Evolutionary conservation across 2,797 vertebrate genomes (phyloP).

Genomic region (Periparus ater): DNA sequence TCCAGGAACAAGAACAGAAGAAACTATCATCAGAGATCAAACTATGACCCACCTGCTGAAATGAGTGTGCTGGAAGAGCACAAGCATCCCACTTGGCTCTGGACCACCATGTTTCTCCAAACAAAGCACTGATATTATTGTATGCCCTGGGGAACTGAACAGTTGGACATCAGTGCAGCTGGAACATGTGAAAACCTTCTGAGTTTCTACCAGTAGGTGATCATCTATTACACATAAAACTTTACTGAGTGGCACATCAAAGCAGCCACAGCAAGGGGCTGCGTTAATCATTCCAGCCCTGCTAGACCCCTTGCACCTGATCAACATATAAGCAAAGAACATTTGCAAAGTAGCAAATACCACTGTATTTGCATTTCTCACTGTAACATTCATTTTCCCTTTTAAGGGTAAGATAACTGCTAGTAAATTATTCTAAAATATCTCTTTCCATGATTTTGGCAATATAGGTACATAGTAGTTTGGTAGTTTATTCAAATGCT

Average conservation of each 20-base stretch:
- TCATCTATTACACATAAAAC: background rate
- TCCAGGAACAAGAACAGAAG: background rate
- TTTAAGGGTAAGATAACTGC: background rate
- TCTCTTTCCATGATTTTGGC: background rate
- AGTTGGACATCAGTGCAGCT: background rate
- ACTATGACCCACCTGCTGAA: background rate
- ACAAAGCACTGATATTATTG: fast-evolving
- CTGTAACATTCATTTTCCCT: background rate
- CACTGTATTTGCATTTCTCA: background rate
- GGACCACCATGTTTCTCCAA: background rate
- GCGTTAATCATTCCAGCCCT: background rate
- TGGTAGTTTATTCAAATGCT: background rate
- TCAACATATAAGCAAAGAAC: background rate
- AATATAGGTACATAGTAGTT: background rate
- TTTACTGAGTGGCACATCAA: background rate
- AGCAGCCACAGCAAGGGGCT: background rate
- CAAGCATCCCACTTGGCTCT: background rate
- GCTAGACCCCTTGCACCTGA: background rate
- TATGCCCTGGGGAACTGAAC: background rate
- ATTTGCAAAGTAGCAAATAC: background rate
- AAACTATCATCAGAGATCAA: background rate
- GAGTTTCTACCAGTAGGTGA: background rate
- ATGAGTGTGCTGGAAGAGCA: background rate
- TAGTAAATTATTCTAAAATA: background rate
- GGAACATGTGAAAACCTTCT: background rate